phyloP scores from a whole-genome alignment of 2,113 vertebrate species.

The Cettia cetti region DNA sequence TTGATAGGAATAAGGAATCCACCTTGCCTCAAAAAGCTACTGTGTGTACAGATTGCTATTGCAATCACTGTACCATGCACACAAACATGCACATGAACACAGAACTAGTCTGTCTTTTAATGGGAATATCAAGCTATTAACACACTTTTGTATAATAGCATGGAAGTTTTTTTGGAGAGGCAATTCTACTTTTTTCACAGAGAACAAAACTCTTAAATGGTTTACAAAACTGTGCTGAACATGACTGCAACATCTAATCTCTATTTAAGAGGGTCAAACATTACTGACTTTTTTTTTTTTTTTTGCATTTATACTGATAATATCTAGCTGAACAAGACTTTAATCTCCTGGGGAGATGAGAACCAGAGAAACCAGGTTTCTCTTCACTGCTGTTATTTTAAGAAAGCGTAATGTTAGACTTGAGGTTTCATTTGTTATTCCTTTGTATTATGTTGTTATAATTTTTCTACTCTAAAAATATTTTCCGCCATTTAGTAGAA shows the following conservation, averaged over 20 bases:
- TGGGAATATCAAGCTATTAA: neutral
- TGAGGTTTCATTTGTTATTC: neutral
- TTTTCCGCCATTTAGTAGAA: neutral
- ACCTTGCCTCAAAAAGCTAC: neutral
- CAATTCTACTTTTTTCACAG: neutral
- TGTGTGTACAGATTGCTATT: neutral
- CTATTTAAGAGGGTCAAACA: neutral
- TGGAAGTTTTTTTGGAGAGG: neutral
- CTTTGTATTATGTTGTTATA: neutral
- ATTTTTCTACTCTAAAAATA: neutral
- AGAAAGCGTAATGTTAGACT: neutral
- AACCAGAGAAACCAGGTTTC: neutral
- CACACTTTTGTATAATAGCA: neutral
- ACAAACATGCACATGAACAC: accelerated
- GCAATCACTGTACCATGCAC: neutral
- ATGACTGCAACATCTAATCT: neutral
- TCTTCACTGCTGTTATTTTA: neutral
- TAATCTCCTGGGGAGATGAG: neutral
- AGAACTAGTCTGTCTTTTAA: neutral
- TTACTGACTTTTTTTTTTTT: neutral
- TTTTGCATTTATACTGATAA: neutral
- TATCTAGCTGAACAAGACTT: neutral
- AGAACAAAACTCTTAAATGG: neutral
- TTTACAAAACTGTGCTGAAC: neutral
- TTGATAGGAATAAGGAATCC: neutral